Evolutionary conservation across 1,140 invertebrate species (phyloP), one percentile per base, ranked within the genome.

Genomic region (Zophobas morio): DNA sequence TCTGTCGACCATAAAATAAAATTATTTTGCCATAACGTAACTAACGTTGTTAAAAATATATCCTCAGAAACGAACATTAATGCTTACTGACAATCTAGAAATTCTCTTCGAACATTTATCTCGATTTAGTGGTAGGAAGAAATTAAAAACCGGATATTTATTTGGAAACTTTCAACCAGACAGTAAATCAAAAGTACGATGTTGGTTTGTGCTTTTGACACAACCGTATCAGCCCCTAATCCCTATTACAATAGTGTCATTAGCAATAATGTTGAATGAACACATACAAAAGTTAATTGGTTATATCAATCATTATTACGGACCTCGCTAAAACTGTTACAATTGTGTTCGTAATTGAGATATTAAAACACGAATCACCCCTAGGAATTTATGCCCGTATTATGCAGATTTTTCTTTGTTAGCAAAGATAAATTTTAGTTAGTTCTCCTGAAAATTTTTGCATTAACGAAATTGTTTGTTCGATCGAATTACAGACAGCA

Each of bases 281-380:
- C 57, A 49, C 74, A 76, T 70, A 76, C 60, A 72, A 76, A 76
- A 76, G 74, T 76, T 76, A 76, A 76, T 76, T 76, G 74, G 74
- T 70, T 51, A 76, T 76, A 76, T 76, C 74, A 76, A 76, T 76
- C 74, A 76, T 70, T 76, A 76, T 70, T 76, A 70, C 46, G 36
- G 53, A 53, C 40, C 40, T 54, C 46, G 49, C 46, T 54, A 70
- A 70, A 53, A 51, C 74, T 49, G 57, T 49, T 51, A 42, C 74
- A 76, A 60, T 76, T 66, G 74, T 53, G 56, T 76, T 40, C 46
- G 47, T 76, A 76, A 76, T 76, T 76, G 74, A 70, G 74, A 76
- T 57, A 76, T 76, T 76, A 76, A 76, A 76, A 70, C 60, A 56
- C 8, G 40, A 36, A 57, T 56, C 47, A 74, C 35, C 46, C 33